Conservation (phyloP, 2,888 invertebrate genomes). For the Ferrisia virgata region DNA sequence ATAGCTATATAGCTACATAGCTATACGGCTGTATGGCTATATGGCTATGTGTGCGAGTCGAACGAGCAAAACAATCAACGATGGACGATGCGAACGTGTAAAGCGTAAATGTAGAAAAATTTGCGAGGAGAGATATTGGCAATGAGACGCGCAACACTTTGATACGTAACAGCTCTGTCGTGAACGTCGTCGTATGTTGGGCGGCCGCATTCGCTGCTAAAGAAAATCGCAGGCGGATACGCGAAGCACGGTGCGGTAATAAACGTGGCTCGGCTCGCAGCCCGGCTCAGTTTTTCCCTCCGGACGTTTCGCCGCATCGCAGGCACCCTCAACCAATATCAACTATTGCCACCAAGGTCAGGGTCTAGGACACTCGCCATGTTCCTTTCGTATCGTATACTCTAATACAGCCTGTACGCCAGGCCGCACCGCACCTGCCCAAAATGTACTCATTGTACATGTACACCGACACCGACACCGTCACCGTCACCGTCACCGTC, state of each 20-base stretch:
- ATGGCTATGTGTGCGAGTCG: background rate
- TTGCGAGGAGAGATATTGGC: background rate
- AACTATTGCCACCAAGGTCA: conserved; percentile 45
- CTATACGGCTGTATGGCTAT: background rate
- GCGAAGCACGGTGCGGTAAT: background rate
- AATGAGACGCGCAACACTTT: conserved; percentile 35
- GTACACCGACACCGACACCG: too few species aligned
- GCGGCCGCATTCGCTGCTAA: background rate
- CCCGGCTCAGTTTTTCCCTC: conserved; percentile 37
- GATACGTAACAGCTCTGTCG: conserved; percentile 28
- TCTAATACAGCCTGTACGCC: background rate
- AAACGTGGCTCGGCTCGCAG: conserved; percentile 44
- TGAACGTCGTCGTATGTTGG: background rate
- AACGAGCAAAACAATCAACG: background rate
- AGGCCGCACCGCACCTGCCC: background rate
- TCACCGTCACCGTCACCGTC: too few species aligned
- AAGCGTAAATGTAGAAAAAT: background rate
- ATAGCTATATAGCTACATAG: too few species aligned
- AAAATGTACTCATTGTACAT: too few species aligned
- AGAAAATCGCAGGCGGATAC: background rate
- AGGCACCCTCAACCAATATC: conserved; percentile 43
- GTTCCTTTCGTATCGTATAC: background rate
- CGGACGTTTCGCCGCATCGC: conserved; percentile 26
- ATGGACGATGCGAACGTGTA: background rate
- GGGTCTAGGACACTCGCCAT: conserved; percentile 44